Evolutionary conservation across 2,113 vertebrate species (phyloP), one percentile per base, ranked within the genome.

Genomic region (Neogobius melanostomus): DNA sequence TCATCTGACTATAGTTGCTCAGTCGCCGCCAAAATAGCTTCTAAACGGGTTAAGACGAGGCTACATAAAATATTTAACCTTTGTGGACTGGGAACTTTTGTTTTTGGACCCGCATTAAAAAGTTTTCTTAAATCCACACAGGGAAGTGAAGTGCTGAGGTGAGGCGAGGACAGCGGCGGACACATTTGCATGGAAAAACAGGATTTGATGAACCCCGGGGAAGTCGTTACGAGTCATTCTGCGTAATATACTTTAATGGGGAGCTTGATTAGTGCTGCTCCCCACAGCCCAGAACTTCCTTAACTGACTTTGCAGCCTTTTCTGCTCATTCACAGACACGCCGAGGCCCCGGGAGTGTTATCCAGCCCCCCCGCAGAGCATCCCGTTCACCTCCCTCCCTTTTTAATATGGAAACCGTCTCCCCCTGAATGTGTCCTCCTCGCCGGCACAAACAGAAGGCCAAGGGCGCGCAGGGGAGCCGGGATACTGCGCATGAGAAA

Each of bases 401-500:
- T 71, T 70, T 60, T 65, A 17, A 14, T 8, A 1, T 60, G 73
- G 69, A 78, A 72, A 69, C 72, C 64, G 62, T 74, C 73, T 76
- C 50, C 21, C 57, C 71, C 54, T 68, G 61, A 68, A 74, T 76
- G 68, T 51, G 68, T 60, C 44, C 63, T 48, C 17, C 28, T 17
- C 10, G 42, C 48, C 57, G 66, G 63, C 64, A 71, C 43, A 64
- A 63, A 69, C 64, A n/a, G 62, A 76, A 76, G 47, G 36, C 11
- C 49, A 66, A 51, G 57, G 69, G 75, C 52, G 62, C 52, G 59
- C 5, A 16, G 54, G 57, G 51, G 48, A 65, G 57, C 46, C 5
- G 21, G 46, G 8, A 44, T 64, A 14, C 63, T 65, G 70, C 54
- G 70, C 54, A 66, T 50, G 47, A 47, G 45, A 64, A 76, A 77